Evolutionary conservation across 2,888 invertebrate species (phyloP).

Genomic region (Penaeus monodon): DNA sequence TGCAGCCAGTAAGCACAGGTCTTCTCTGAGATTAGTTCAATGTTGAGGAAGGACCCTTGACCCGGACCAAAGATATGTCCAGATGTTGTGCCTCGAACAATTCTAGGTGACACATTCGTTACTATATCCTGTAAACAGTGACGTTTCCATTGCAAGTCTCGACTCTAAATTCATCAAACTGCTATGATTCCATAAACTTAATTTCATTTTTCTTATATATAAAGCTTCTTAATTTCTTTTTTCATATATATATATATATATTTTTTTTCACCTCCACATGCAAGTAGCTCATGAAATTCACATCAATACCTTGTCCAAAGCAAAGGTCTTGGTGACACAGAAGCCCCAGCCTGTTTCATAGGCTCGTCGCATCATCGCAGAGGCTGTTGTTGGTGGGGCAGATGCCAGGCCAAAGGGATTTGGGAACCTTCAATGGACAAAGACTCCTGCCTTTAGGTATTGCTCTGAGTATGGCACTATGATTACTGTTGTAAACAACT

Average conservation of each 20-base stretch:
- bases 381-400: slow-evolving; percentile 94
- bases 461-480: not conserved
- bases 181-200: not conserved
- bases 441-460: not conserved
- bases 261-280: not conserved
- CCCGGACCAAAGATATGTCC: slow-evolving; percentile 94
- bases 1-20: slow-evolving; percentile 92
- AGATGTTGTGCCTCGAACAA: slow-evolving; percentile 92
- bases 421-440: slow-evolving; percentile 80
- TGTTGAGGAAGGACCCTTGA: slow-evolving; percentile 96
- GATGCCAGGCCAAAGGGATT: slow-evolving; percentile 98
- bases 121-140: slow-evolving; percentile 82
- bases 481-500: too few relatives aligned
- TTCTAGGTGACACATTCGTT: slow-evolving; percentile 96
- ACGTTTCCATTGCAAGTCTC: not conserved
- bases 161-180: not conserved
- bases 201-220: not conserved
- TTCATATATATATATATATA: not conserved
- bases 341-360: slow-evolving; percentile 98
- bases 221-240: not conserved
- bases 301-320: slow-evolving; percentile 84
- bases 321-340: slow-evolving; percentile 97
- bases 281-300: not conserved
- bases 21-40: slow-evolving; percentile 98
- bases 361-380: slow-evolving; percentile 93